These are phyloP conservation scores for Origma solitaria DNA, from an alignment of 2,113 vertebrate species.

Conservation along the genomic window DNA sequence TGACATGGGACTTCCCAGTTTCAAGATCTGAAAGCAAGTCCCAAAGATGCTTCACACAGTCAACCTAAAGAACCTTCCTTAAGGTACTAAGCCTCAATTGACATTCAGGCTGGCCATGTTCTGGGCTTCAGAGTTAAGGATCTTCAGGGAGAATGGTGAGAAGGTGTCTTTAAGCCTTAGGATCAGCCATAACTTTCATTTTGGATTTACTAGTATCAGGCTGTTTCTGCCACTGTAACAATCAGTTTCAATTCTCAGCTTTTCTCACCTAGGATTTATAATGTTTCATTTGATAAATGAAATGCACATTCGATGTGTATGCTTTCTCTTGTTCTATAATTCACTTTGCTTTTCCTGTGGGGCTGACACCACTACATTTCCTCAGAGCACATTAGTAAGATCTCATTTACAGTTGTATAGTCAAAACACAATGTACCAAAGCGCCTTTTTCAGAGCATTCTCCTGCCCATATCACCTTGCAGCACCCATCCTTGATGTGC, in stretches of 20 bases:
- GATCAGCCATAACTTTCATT: neutral
- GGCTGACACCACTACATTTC: neutral
- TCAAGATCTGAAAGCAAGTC: neutral
- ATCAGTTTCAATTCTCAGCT: neutral
- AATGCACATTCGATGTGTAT: neutral
- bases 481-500: neutral
- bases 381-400: neutral
- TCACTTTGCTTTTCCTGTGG: neutral
- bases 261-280: neutral
- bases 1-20: neutral
- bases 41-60: neutral
- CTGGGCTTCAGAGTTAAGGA: neutral
- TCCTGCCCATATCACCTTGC: neutral
- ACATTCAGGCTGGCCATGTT: neutral
- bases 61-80: neutral
- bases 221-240: neutral
- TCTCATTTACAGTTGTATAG: rapidly evolving
- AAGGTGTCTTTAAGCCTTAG: neutral
- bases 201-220: neutral
- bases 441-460: neutral
- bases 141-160: neutral
- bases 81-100: neutral
- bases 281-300: neutral
- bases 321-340: neutral
- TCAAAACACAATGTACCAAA: neutral